Evolutionary conservation across 1,140 invertebrate species (phyloP).

Genomic region (Holcopasites calliopsidis): DNA sequence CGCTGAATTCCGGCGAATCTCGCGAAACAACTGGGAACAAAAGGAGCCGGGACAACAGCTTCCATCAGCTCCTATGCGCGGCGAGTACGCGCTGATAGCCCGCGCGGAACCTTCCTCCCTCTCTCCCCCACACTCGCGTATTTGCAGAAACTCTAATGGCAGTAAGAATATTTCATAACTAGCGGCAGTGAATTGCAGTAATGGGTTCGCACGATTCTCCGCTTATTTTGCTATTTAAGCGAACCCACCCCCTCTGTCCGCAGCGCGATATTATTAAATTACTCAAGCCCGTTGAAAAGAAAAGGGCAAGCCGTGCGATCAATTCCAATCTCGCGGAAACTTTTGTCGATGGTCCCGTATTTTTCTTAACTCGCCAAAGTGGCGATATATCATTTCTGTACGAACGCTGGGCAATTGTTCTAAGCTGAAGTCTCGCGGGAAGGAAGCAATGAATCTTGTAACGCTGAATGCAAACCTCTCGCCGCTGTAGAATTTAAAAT

Average conservation of each 20-base stretch:
- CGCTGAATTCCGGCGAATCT: conserved; percentile 31
- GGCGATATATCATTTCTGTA: background rate
- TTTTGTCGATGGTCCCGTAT: background rate
- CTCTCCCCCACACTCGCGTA: background rate
- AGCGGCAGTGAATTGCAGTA: conserved; percentile 17
- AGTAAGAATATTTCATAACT: conserved; percentile 39
- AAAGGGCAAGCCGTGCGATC: background rate
- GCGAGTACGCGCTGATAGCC: background rate
- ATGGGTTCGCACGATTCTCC: conserved; percentile 6
- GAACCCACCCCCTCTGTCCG: background rate
- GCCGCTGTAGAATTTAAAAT: no score
- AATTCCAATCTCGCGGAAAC: conserved; percentile 24
- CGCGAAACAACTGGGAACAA: conserved; percentile 35
- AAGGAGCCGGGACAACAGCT: conserved; percentile 16
- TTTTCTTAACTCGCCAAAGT: background rate
- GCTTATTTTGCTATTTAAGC: conserved; percentile 25
- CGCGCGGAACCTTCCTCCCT: background rate
- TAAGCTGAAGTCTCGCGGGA: background rate
- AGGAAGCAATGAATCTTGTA: background rate
- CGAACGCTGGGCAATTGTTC: conserved; percentile 9
- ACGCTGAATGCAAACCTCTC: background rate
- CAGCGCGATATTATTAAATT: conserved; percentile 22
- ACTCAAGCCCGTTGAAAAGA: background rate
- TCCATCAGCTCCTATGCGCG: background rate
- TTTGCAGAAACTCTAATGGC: background rate